phyloP scores from a whole-genome alignment of 1,140 invertebrate species.

The Akabosia matsudoensis region DNA sequence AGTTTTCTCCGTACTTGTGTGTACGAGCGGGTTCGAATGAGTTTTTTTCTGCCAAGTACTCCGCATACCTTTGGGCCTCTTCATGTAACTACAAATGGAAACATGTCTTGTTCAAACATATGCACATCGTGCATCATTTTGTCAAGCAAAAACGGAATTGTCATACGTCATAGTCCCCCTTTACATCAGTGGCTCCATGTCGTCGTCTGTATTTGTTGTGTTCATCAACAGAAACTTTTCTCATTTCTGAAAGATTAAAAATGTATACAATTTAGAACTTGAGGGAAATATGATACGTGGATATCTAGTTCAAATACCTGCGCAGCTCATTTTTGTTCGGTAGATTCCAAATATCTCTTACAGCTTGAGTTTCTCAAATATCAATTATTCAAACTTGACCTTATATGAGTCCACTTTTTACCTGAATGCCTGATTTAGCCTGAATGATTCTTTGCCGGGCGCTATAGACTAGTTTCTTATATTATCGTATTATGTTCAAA shows the following conservation, averaged over 20 bases:
- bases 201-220: constrained; percentile 11
- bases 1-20: constrained; percentile 32
- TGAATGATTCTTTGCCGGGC: too few species aligned
- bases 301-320: too few species aligned
- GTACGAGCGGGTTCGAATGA: not conserved
- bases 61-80: constrained; percentile 20
- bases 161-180: not conserved
- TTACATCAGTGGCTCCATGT: not conserved
- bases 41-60: constrained; percentile 1
- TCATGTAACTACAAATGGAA: not conserved
- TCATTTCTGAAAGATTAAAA: not conserved
- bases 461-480: too few species aligned
- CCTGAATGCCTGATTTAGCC: too few species aligned
- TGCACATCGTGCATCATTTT: not conserved
- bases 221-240: not conserved
- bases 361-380: too few species aligned
- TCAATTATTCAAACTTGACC: too few species aligned
- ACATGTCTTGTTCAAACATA: not conserved
- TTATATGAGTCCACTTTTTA: too few species aligned
- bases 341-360: too few species aligned
- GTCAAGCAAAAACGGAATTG: not conserved
- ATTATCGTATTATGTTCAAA: too few species aligned
- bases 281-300: too few species aligned
- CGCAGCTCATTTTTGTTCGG: too few species aligned
- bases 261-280: too few species aligned